Percentiles rank a stretch among this genome's conserved stretches.
Conservation (phyloP, 2,113 vertebrate species). For the Sylvilagus bachmani region DNA sequence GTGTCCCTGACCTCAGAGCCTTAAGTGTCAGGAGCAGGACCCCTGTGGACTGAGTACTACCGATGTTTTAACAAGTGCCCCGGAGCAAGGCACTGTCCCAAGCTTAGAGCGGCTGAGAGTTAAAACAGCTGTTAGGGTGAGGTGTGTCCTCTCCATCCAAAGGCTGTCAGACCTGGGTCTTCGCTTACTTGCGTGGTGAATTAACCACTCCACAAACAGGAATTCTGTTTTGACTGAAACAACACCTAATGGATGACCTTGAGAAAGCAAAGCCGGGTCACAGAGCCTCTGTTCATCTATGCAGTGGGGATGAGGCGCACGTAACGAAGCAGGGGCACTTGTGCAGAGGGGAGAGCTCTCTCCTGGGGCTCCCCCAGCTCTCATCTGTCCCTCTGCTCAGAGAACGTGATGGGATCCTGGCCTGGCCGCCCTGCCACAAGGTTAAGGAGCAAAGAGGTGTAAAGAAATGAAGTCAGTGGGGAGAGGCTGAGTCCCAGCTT, state of each 20-base stretch:
- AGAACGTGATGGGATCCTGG: not conserved
- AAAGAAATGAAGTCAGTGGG: conserved; percentile 57
- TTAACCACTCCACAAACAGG: not conserved
- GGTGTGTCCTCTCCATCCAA: not conserved
- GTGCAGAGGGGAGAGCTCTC: not conserved
- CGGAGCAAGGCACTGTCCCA: not conserved
- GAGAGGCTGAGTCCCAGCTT: not conserved
- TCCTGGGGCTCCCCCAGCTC: not conserved
- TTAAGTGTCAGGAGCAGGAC: not conserved
- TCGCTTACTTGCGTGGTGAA: not conserved
- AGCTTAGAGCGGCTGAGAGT: not conserved
- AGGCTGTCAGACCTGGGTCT: not conserved
- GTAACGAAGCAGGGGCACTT: not conserved
- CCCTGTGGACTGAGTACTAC: not conserved
- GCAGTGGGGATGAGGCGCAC: not conserved
- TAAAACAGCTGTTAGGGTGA: not conserved
- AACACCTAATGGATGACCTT: not conserved
- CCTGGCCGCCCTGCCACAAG: not conserved
- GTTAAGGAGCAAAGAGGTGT: not conserved
- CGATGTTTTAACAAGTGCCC: not conserved
- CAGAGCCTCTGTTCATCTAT: not conserved
- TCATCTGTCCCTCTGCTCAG: not conserved
- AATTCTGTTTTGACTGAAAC: not conserved
- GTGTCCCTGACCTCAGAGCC: not conserved
- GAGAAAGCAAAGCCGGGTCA: not conserved